These are phyloP conservation scores for Camptogramma bilineatum DNA, from an alignment of 2,888 invertebrate genomes.

Conservation along the genomic window DNA sequence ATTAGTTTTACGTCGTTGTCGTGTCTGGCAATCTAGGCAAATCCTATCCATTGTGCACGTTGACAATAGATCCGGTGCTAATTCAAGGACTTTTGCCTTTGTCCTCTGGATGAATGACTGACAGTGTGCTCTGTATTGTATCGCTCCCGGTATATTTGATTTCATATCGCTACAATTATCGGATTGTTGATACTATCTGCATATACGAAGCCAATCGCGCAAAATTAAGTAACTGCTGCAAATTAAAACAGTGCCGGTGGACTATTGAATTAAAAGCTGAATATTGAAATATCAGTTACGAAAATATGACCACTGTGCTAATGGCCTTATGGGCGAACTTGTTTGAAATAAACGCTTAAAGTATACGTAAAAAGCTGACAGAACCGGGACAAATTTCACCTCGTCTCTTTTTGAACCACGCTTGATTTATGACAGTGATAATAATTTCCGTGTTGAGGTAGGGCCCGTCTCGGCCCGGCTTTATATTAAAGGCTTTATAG, in stretches of 20 bases:
- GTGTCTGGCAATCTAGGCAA: constrained; percentile 72
- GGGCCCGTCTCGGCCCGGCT: constrained; percentile 61
- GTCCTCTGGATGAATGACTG: constrained; percentile 56
- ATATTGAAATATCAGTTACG: constrained; percentile 17
- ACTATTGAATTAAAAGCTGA: neutral
- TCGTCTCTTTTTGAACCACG: constrained; percentile 59
- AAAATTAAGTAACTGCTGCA: constrained; percentile 18
- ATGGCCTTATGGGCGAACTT: constrained; percentile 9
- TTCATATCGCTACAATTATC: constrained; percentile 1
- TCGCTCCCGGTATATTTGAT: constrained; percentile 49
- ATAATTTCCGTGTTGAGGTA: constrained; percentile 78
- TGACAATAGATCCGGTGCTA: constrained; percentile 79
- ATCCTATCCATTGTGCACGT: constrained; percentile 76
- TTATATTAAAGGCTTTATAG: too few species aligned
- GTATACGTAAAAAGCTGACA: constrained; percentile 39
- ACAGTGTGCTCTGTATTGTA: constrained; percentile 48
- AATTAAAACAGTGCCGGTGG: constrained; percentile 17
- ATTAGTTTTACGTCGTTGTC: constrained; percentile 53
- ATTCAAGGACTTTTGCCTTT: constrained; percentile 79
- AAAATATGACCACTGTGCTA: constrained; percentile 8
- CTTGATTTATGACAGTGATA: constrained; percentile 72
- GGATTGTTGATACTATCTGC: constrained; percentile 1
- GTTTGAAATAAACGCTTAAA: constrained; percentile 27
- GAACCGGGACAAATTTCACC: constrained; percentile 59
- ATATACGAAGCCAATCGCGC: constrained; percentile 7